A percentile compares a stretch with the other conserved stretches of the same genome.
Evolutionary conservation across 2,797 vertebrate genomes (phyloP).

Genomic region (Myiotriccus ornatus): DNA sequence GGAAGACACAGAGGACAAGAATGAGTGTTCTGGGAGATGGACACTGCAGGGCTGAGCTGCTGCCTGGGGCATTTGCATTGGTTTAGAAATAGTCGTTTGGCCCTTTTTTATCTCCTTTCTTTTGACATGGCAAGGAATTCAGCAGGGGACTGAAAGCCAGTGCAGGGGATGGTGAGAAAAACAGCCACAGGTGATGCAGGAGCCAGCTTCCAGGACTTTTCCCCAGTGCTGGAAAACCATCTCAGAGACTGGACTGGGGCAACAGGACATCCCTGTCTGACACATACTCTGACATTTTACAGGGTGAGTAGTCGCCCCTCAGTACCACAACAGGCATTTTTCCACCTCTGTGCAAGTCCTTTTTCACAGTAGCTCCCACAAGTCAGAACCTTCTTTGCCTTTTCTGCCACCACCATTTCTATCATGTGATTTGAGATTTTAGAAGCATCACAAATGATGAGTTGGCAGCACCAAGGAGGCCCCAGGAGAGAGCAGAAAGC

Average conservation of each 20-base stretch:
- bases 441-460: not conserved
- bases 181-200: fast-evolving
- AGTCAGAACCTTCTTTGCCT: not conserved
- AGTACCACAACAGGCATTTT: not conserved
- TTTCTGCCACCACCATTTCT: not conserved
- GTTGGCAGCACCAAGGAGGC: not conserved
- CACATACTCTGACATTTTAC: not conserved
- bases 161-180: not conserved
- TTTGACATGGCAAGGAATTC: not conserved
- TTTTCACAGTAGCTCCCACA: not conserved
- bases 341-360: not conserved
- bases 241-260: not conserved
- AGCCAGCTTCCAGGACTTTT: not conserved
- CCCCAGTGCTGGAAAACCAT: not conserved
- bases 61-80: fast-evolving
- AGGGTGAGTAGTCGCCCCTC: not conserved
- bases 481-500: not conserved
- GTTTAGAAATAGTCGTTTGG: not conserved
- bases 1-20: not conserved
- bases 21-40: not conserved
- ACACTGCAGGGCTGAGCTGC: not conserved
- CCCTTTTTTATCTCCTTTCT: not conserved
- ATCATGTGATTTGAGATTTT: not conserved
- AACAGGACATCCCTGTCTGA: fast-evolving
- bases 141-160: not conserved